These are phyloP conservation scores for Musca vetustissima DNA, from an alignment of 1,140 invertebrate genomes.

Conservation along the genomic window DNA sequence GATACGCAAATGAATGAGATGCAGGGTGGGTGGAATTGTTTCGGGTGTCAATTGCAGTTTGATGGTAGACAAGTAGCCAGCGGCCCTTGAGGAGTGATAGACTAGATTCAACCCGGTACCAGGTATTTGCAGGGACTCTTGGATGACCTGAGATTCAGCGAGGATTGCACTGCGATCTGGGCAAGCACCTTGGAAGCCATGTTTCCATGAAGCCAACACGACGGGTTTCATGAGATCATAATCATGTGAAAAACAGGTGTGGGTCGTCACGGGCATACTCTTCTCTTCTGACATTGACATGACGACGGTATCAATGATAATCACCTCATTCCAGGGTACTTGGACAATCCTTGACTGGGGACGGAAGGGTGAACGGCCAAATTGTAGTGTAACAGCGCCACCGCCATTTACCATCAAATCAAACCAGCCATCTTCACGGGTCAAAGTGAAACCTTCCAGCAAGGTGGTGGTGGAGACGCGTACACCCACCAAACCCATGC, in stretches of 20 bases:
- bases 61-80: constrained; percentile 93
- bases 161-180: constrained; percentile 89
- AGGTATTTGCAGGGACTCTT: constrained; percentile 90
- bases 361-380: constrained; percentile 89
- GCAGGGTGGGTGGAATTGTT: constrained; percentile 75
- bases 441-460: constrained; percentile 91
- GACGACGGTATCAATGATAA: constrained; percentile 84
- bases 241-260: constrained; percentile 85
- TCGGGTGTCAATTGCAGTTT: constrained; percentile 91
- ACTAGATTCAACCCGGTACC: constrained; percentile 91
- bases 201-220: constrained; percentile 93
- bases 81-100: constrained; percentile 89
- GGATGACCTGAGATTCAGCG: constrained; percentile 92
- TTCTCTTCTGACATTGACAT: constrained; percentile 86
- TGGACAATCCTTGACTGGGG: constrained; percentile 88
- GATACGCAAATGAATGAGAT: constrained; percentile 85
- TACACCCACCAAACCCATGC: constrained; percentile 90
- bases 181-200: constrained; percentile 93
- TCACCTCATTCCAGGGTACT: constrained; percentile 95
- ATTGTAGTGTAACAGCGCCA: constrained; percentile 90
- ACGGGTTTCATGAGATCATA: constrained; percentile 94
- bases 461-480: constrained; percentile 88
- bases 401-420: constrained; percentile 97
- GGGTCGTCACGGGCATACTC: constrained; percentile 59
- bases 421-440: constrained; percentile 90